These are phyloP conservation scores for Acrobasis repandana DNA, from an alignment of 2,888 invertebrate species.

Conservation along the genomic window DNA sequence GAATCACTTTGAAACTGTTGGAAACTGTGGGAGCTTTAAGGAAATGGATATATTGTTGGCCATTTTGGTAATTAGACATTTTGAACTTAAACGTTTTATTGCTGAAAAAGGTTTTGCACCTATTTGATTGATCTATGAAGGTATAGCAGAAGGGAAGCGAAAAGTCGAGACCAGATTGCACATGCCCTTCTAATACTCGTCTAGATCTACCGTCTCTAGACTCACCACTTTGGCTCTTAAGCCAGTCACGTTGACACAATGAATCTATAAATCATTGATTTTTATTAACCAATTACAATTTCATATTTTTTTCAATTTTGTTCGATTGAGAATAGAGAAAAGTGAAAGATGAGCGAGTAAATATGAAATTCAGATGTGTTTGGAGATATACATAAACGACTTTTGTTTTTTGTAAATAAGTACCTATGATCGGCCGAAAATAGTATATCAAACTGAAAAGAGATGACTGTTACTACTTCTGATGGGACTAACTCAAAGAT, in stretches of 20 bases:
- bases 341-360: background rate
- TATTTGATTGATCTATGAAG: constrained; percentile 42
- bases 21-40: no score
- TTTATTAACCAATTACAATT: constrained; percentile 21
- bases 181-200: constrained; percentile 73
- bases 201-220: constrained; percentile 78
- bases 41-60: no score
- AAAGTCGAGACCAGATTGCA: constrained; percentile 51
- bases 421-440: background rate
- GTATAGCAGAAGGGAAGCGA: constrained; percentile 50
- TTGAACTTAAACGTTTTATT: no score
- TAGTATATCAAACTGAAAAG: background rate
- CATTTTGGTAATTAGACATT: no score
- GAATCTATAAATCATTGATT: constrained; percentile 76
- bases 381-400: no score
- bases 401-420: no score
- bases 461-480: no score
- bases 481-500: background rate
- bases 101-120: constrained; percentile 21
- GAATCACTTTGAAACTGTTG: no score
- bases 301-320: background rate
- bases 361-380: constrained; percentile 2
- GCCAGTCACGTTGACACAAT: constrained; percentile 81
- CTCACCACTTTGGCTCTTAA: constrained; percentile 81
- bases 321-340: background rate